phyloP scores from a whole-genome alignment of 92 coral and sea anemone genomes.

The Epizoanthus illoricatus region DNA sequence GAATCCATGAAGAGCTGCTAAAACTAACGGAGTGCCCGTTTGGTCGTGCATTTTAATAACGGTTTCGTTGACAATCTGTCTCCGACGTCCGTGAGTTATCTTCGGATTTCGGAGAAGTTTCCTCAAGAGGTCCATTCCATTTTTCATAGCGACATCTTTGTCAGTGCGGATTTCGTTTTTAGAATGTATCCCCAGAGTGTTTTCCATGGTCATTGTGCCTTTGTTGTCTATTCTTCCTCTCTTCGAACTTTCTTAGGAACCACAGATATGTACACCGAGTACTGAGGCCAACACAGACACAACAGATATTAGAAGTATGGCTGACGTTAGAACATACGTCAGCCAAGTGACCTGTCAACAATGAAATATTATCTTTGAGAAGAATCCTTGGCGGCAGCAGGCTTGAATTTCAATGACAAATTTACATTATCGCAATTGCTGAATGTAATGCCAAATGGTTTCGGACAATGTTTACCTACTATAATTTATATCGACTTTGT shows the following conservation, averaged over 20 bases:
- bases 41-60: conserved; percentile 45
- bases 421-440: too few species aligned
- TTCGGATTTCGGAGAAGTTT: conserved; percentile 33
- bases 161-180: not conserved
- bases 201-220: conserved; percentile 21
- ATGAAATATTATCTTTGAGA: conserved; percentile 19
- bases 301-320: not conserved
- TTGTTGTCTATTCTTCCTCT: not conserved
- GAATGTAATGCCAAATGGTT: too few species aligned
- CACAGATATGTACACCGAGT: not conserved
- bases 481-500: too few species aligned
- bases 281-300: not conserved
- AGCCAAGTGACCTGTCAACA: conserved; percentile 23
- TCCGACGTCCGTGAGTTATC: conserved; percentile 29
- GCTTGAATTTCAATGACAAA: not conserved
- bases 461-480: too few species aligned
- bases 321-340: not conserved
- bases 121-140: conserved; percentile 24
- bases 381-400: not conserved
- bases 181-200: not conserved
- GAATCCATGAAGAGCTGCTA: conserved; percentile 56
- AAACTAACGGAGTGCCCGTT: conserved; percentile 59
- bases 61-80: conserved; percentile 40
- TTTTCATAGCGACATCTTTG: conserved; percentile 36
- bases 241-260: not conserved